Evolutionary conservation across 2,113 vertebrate species (phyloP), one percentile per base, ranked within the genome.

Genomic region (Triplophysa siluroides): DNA sequence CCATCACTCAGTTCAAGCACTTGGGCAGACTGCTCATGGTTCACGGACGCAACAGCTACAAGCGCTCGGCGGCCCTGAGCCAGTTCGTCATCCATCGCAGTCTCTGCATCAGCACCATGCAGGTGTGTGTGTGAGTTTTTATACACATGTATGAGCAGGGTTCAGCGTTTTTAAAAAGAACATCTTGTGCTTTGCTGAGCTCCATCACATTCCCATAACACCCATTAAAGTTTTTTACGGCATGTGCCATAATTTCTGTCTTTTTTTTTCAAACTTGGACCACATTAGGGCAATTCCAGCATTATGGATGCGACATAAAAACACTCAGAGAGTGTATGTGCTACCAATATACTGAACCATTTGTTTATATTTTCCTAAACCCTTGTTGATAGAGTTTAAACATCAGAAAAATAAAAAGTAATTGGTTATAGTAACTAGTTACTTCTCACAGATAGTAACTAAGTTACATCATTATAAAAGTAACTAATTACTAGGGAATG

Each of bases 41-140:
- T 60, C 97, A 98, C 0, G 97, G 97, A 8, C 92, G 97, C n/a
- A 99, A 99, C 93, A 99, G 97, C 90, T 99, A 99, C 93, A 98
- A 99, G 84, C 90, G 97, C 2, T 97, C 97, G 0, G 97, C 97
- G 0, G 97, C 95, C 10, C 96, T 99, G 89, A 98, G 97, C 87
- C 97, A 99, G 93, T 99, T 99, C n/a, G 97, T 99, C 73, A 99
- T 99, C 90, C 97, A 99, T 90, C 91, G 97, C 85, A 98, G 97
- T 88, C 89, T 99, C 68, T 98, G 97, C 88, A 99, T 98, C 89
- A 98, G 96, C 85, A 96, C 97, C 85, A 99, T 99, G 97, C 96
- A 99, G 97, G 97, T 65, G 58, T 69, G 0, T 65, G 24, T 74
- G 19, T 8, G 14, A 76, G 29, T 18, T 24, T 62, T 76, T 76